phyloP scores from a whole-genome alignment of 2,888 invertebrate species.

The Acanthococcus lagerstroemiae region DNA sequence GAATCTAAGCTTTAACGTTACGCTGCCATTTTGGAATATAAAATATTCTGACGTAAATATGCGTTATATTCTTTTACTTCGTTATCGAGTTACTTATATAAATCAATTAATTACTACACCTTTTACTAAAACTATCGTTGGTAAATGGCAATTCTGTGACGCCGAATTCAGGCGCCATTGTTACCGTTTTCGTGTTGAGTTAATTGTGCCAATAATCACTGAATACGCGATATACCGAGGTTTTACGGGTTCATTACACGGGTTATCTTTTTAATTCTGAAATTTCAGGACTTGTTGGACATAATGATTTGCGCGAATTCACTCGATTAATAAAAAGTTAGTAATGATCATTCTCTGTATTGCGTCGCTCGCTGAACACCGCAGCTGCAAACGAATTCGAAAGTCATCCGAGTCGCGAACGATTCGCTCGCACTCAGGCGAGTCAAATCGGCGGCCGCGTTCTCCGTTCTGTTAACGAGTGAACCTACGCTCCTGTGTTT shows the following conservation, averaged over 20 bases:
- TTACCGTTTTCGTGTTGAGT: constrained; percentile 23
- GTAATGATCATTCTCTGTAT: constrained; percentile 6
- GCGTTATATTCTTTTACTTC: constrained; percentile 9
- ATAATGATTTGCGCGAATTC: constrained; percentile 30
- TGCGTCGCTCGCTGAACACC: not conserved
- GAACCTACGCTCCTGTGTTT: too few relatives aligned
- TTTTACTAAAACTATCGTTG: constrained; percentile 17
- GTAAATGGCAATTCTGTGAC: constrained; percentile 15
- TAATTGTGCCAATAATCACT: constrained; percentile 22
- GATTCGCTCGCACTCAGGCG: constrained; percentile 40
- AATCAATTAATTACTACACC: constrained; percentile 19
- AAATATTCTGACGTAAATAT: constrained; percentile 21
- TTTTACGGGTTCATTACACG: constrained; percentile 22
- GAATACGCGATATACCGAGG: constrained; percentile 29
- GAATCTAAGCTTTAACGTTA: too few relatives aligned
- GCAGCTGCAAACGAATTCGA: not conserved
- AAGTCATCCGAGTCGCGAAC: constrained; percentile 11
- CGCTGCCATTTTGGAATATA: not conserved
- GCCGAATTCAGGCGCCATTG: constrained; percentile 25
- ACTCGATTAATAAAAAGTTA: constrained; percentile 24
- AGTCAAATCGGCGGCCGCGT: too few relatives aligned
- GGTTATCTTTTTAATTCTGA: constrained; percentile 26
- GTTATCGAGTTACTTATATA: constrained; percentile 16
- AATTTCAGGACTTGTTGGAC: constrained; percentile 22
- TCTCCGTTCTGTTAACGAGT: too few relatives aligned